Percentiles rank a stretch among this genome's conserved stretches.
phyloP scores from a whole-genome alignment of 1,140 invertebrate genomes.

The Popillia japonica region DNA sequence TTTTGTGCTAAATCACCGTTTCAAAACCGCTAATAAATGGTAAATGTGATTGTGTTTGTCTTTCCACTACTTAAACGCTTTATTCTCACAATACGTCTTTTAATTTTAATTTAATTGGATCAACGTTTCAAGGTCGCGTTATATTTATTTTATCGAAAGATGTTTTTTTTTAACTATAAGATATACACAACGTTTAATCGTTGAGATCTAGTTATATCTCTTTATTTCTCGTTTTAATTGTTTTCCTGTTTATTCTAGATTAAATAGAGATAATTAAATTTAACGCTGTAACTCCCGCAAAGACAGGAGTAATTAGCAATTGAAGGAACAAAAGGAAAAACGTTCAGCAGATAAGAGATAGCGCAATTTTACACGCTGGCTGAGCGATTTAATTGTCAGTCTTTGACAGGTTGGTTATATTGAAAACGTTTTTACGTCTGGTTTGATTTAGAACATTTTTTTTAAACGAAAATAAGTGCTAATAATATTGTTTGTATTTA shows the following conservation, averaged over 20 bases:
- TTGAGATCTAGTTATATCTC: background rate
- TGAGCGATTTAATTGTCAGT: background rate
- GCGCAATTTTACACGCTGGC: background rate
- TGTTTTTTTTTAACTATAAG: no score
- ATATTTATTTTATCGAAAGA: constrained; percentile 7
- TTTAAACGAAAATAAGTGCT: no score
- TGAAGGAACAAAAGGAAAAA: no score
- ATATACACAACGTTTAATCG: background rate
- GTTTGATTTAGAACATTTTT: no score
- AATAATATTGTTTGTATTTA: no score
- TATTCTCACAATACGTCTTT: background rate
- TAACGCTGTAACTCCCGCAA: background rate
- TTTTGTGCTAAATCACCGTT: no score
- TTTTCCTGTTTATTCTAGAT: constrained; percentile 1
- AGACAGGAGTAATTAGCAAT: no score
- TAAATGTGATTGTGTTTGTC: background rate
- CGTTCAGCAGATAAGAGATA: background rate
- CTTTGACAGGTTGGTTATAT: background rate
- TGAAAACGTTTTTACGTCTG: no score
- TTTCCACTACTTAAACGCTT: background rate
- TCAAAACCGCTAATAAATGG: background rate
- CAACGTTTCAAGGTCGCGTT: background rate
- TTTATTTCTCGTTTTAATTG: background rate
- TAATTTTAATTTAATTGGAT: background rate
- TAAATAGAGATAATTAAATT: background rate